Evolutionary conservation across 2,113 vertebrate species (phyloP).

Genomic region (Thomomys bottae): DNA sequence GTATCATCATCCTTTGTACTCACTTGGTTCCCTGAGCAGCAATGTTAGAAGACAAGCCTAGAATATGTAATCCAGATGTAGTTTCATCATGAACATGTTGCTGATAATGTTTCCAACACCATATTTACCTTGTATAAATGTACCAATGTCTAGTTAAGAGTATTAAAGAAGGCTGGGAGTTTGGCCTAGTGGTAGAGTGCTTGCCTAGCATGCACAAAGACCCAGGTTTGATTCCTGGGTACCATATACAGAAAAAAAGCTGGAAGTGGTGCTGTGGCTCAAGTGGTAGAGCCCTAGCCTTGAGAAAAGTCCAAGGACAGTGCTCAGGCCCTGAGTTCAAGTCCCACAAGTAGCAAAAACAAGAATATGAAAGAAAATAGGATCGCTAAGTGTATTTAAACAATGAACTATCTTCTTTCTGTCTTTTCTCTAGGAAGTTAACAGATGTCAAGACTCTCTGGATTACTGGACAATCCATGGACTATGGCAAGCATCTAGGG

Average conservation of each 20-base stretch:
- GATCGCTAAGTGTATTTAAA: background rate
- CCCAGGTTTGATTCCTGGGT: no score
- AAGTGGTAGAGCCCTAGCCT: no score
- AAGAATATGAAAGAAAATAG: background rate
- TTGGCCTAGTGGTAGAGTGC: no score
- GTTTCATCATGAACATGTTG: fast-evolving
- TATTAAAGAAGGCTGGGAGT: no score
- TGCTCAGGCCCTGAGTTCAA: no score
- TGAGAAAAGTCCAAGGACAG: no score
- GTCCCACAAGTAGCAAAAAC: no score
- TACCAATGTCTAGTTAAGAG: fast-evolving
- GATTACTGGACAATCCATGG: conserved; percentile 89
- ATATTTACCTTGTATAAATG: fast-evolving
- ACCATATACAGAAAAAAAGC: no score
- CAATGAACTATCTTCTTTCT: fast-evolving
- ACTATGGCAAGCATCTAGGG: conserved; percentile 80
- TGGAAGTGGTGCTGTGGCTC: no score
- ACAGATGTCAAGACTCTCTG: conserved; percentile 81
- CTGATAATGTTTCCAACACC: fast-evolving
- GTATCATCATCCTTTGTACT: no score
- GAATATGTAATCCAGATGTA: fast-evolving
- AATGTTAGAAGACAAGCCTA: background rate
- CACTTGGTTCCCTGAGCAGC: background rate
- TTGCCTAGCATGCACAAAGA: no score
- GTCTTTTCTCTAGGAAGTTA: conserved; percentile 77